Evolutionary conservation across 2,888 invertebrate genomes (phyloP).

Genomic region (Clostera curtula): DNA sequence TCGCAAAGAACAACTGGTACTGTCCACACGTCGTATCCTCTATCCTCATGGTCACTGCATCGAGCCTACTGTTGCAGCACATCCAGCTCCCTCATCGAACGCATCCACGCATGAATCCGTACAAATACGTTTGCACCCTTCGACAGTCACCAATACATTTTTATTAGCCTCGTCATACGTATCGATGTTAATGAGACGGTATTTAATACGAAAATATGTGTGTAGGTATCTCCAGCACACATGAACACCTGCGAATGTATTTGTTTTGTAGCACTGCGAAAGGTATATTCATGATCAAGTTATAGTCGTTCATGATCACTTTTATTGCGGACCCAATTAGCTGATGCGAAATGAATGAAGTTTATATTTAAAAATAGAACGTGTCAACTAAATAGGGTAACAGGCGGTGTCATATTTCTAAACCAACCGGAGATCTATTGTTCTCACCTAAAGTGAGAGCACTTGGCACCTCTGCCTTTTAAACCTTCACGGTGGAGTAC

Average conservation of each 20-base stretch:
- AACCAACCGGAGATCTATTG: constrained; percentile 40
- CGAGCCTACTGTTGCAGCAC: no score
- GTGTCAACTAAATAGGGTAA: constrained; percentile 25
- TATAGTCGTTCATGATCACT: constrained; percentile 1
- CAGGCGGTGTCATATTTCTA: constrained; percentile 36
- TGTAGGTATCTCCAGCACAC: not conserved
- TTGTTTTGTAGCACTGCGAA: constrained; percentile 6
- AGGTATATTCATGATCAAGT: constrained; percentile 8
- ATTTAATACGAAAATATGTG: not conserved
- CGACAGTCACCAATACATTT: constrained; percentile 4
- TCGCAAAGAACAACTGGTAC: constrained; percentile 41
- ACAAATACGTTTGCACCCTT: constrained; percentile 19
- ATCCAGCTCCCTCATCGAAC: no score
- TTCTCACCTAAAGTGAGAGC: constrained; percentile 32
- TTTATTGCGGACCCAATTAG: constrained; percentile 7
- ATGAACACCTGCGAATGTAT: constrained; percentile 5
- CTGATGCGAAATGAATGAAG: constrained; percentile 32
- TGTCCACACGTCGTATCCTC: constrained; percentile 26
- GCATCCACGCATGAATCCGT: constrained; percentile 41
- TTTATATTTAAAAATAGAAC: constrained; percentile 22
- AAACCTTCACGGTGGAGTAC: constrained; percentile 24
- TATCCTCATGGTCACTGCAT: no score
- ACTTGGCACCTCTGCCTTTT: constrained; percentile 25
- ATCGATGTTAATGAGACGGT: not conserved
- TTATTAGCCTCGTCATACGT: not conserved